These are phyloP conservation scores for Microcebus tavaratra DNA, from an alignment of 2,113 vertebrate species.

Conservation along the genomic window DNA sequence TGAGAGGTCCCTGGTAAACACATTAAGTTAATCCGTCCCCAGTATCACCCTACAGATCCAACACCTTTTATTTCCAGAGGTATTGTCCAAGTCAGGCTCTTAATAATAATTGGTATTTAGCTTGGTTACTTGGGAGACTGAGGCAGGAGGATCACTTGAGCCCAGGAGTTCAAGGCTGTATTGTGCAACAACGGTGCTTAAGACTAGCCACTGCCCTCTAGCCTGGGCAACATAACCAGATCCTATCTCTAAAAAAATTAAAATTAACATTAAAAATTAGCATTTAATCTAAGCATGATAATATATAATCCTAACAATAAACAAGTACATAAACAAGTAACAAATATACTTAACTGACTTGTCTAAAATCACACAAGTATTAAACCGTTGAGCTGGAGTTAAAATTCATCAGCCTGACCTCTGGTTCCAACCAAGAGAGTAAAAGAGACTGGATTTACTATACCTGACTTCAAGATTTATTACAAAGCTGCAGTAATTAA, in stretches of 20 bases:
- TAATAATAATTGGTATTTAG: background rate
- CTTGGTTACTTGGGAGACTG: no score
- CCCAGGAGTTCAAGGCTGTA: no score
- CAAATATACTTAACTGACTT: background rate
- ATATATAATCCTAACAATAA: background rate
- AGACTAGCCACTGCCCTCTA: no score
- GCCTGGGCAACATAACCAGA: no score
- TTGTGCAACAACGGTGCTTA: no score
- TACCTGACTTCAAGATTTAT: background rate
- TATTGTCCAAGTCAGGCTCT: background rate
- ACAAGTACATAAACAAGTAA: background rate
- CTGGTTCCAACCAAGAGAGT: background rate
- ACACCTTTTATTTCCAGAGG: background rate
- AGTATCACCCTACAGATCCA: background rate
- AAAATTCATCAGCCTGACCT: background rate
- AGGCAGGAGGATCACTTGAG: no score
- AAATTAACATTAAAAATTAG: background rate
- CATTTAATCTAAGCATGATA: background rate
- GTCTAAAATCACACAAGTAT: background rate
- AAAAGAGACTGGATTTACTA: background rate
- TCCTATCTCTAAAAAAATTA: no score
- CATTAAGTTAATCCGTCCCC: background rate
- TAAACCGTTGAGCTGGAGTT: background rate
- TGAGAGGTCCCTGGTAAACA: background rate
- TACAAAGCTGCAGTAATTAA: background rate